Base-by-base conservation (phyloP, 1,140 invertebrate genomes). In the Myzus persicae region DNA sequence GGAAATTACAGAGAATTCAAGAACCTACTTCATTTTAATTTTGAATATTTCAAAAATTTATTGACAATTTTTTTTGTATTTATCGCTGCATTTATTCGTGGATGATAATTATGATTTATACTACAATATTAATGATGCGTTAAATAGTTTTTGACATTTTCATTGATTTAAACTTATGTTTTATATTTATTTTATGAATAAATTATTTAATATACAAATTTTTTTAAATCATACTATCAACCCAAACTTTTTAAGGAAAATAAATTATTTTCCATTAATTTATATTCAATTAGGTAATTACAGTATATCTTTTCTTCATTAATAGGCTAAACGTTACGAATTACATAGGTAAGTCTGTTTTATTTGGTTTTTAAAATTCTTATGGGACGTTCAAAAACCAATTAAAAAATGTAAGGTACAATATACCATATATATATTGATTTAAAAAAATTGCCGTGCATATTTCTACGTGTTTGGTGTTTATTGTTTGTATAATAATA, bases 401-500 rank as follows among this genome's bases (percentile, higher is more conserved):
- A 59, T 24, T 67, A n/a, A 76, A 67, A 67, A 76, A 18, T n/a
- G 1, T 8, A 76, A 22, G 14, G 14, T n/a, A 67, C 4, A 51
- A 20, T 44, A 20, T 48, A 18, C 1, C 18, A 20, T 48, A 20
- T 18, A 48, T 48, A 48, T 9, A 48, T 48, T 1, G 14, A 5
- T 51, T 1, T 18, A n/a, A 76, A 76, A 76, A 76, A n/a, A 6
- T 26, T 2, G 0, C 31, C 36, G 59, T n/a, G 59, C 59, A 76
- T 76, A 76, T 76, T 76, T 18, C 31, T 76, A n/a, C n/a, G 31
- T 76, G 14, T n/a, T 76, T n/a, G 18, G 59, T 18, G n/a, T n/a
- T 76, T n/a, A 76, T 76, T 76, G n/a, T 76, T n/a, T n/a, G n/a
- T 76, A 67, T 67, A n/a, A n/a, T 76, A 76, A 8, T 76, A 76